Percentiles rank a stretch among this genome's conserved stretches.
phyloP scores from a whole-genome alignment of 1,140 invertebrate genomes.

The Tetragnatha versicolor region DNA sequence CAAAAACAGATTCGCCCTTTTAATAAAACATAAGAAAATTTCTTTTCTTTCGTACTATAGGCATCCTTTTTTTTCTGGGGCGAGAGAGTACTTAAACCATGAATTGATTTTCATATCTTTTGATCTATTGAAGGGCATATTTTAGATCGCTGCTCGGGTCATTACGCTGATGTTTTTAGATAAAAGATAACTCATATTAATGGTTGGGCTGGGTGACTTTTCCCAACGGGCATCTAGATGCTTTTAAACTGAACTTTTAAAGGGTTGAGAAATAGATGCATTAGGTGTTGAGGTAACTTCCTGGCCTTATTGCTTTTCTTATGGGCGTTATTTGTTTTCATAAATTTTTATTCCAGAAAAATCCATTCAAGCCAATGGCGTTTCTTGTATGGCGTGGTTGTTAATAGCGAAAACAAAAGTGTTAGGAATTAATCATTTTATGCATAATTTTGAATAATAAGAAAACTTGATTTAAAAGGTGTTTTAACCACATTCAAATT shows the following conservation, averaged over 20 bases:
- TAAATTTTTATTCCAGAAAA: too few species aligned
- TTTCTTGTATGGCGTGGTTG: too few species aligned
- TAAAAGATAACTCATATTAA: constrained; percentile 38
- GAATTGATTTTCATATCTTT: constrained; percentile 46
- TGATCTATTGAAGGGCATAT: constrained; percentile 36
- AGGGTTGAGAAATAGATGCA: too few species aligned
- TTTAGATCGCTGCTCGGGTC: constrained; percentile 22
- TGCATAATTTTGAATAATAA: too few species aligned
- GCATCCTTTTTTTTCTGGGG: constrained; percentile 13
- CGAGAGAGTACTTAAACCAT: constrained; percentile 13
- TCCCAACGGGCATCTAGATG: constrained; percentile 20
- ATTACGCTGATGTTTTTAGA: constrained; percentile 35
- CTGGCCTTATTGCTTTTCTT: too few species aligned
- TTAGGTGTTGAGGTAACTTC: too few species aligned
- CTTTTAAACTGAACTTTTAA: constrained; percentile 34
- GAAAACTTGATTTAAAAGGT: too few species aligned
- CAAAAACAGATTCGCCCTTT: constrained; percentile 1
- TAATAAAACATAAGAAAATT: constrained; percentile 29
- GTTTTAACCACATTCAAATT: too few species aligned
- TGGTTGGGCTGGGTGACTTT: constrained; percentile 18
- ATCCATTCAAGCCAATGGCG: too few species aligned
- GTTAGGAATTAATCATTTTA: too few species aligned
- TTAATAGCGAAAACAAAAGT: too few species aligned
- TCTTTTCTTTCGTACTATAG: background rate
- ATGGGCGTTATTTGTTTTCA: too few species aligned